phyloP scores from a whole-genome alignment of 2,797 vertebrate genomes.

The Manis pentadactyla region DNA sequence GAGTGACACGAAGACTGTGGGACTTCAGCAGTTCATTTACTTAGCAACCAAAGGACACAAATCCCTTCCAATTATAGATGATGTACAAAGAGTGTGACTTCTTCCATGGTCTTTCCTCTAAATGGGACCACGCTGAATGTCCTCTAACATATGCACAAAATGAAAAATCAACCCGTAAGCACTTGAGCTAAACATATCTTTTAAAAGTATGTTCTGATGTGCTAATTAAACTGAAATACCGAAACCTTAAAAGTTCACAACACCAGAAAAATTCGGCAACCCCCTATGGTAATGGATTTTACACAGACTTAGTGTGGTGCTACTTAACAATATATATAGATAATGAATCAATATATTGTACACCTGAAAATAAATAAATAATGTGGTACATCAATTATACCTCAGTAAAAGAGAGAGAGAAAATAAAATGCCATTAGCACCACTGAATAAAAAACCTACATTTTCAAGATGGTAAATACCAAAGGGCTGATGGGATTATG shows the following conservation, averaged over 20 bases:
- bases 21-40: not conserved
- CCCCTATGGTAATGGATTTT: not conserved
- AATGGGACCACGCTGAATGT: not conserved
- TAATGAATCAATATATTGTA: not conserved
- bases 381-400: fast-evolving
- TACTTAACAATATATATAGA: not conserved
- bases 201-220: not conserved
- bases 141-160: not conserved
- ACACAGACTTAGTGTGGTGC: not conserved
- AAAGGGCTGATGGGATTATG: not conserved
- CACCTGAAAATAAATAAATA: not conserved
- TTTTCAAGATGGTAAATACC: not conserved
- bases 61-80: not conserved
- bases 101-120: not conserved
- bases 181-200: not conserved
- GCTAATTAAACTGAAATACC: not conserved
- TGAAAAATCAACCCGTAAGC: not conserved
- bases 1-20: not conserved
- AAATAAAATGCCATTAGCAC: not conserved
- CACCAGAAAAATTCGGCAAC: too few species aligned
- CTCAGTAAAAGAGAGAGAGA: not conserved
- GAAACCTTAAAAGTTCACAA: not conserved
- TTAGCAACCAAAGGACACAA: not conserved
- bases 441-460: not conserved
- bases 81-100: not conserved